Percentiles rank a stretch among this genome's conserved stretches.
These are phyloP conservation scores for Tragopan temminckii DNA, from an alignment of 2,797 vertebrate genomes.

Conservation along the genomic window DNA sequence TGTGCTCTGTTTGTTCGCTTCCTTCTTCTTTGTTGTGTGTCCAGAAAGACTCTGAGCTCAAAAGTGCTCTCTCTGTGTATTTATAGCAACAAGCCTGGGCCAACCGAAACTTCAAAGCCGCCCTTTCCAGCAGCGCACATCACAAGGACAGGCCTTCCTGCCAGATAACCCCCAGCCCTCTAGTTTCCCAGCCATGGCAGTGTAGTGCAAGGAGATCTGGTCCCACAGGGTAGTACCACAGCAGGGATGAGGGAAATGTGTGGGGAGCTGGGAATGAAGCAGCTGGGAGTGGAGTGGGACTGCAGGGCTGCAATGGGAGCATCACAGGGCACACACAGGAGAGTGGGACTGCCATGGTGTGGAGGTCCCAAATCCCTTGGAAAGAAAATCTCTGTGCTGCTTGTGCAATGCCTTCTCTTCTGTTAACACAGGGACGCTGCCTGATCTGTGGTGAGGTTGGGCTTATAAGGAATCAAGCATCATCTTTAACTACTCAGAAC, in stretches of 20 bases:
- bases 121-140: conserved; percentile 35
- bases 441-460: not conserved
- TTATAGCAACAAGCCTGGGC: conserved; percentile 13
- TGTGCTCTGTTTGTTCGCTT: not conserved
- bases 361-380: not conserved
- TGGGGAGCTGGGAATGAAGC: not conserved
- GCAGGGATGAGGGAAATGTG: not conserved
- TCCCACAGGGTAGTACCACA: not conserved
- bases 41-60: conserved; percentile 25
- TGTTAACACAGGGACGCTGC: fast-evolving
- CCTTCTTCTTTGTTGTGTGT: conserved; percentile 46
- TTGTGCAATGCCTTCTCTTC: not conserved
- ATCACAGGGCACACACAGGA: fast-evolving
- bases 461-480: not conserved
- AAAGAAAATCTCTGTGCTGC: not conserved
- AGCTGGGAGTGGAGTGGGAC: not conserved
- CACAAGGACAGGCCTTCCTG: conserved; percentile 48
- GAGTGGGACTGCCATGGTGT: not conserved
- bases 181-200: not conserved
- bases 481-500: not conserved
- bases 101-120: conserved; percentile 56
- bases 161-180: conserved; percentile 7
- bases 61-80: not conserved
- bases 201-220: no score
- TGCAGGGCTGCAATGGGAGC: not conserved